These are phyloP conservation scores for Chrysomallon squamiferum DNA, from an alignment of 1,140 invertebrate genomes.

Conservation along the genomic window DNA sequence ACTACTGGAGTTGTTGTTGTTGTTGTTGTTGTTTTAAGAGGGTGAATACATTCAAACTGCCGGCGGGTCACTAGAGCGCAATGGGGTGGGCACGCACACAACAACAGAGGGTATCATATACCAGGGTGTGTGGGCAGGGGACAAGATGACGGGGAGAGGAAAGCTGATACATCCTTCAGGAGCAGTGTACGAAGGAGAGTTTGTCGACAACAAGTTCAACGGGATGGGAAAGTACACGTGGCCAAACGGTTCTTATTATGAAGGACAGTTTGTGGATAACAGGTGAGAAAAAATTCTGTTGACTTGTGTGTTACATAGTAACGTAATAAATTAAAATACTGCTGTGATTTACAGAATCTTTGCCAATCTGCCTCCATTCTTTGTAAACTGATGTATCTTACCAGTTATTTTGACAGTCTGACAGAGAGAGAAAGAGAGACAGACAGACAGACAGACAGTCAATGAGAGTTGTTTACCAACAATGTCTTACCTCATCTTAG, in stretches of 20 bases:
- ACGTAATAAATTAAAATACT: not conserved
- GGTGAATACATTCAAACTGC: slow-evolving; percentile 54
- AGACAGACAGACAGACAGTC: no score
- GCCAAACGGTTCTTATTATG: slow-evolving; percentile 61
- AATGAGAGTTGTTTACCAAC: no score
- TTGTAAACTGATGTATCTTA: no score
- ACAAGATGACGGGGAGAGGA: slow-evolving; percentile 61
- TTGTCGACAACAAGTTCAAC: slow-evolving; percentile 61
- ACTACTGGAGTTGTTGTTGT: not conserved
- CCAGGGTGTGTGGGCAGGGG: slow-evolving; percentile 54
- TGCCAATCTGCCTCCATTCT: no score
- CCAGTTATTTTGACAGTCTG: no score
- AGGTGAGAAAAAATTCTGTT: slow-evolving; percentile 38
- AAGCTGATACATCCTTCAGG: slow-evolving; percentile 51
- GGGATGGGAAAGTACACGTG: slow-evolving; percentile 60
- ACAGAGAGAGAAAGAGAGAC: no score
- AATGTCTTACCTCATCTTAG: no score
- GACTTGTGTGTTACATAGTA: not conserved
- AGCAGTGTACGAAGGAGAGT: slow-evolving; percentile 56
- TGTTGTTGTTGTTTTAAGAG: slow-evolving; percentile 31
- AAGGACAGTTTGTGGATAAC: slow-evolving; percentile 61
- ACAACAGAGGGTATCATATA: slow-evolving; percentile 56
- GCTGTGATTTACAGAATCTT: no score
- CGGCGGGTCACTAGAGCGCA: slow-evolving; percentile 49
- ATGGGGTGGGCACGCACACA: slow-evolving; percentile 53